phyloP scores from a whole-genome alignment of 2,113 vertebrate species.

The Jaculus jaculus region DNA sequence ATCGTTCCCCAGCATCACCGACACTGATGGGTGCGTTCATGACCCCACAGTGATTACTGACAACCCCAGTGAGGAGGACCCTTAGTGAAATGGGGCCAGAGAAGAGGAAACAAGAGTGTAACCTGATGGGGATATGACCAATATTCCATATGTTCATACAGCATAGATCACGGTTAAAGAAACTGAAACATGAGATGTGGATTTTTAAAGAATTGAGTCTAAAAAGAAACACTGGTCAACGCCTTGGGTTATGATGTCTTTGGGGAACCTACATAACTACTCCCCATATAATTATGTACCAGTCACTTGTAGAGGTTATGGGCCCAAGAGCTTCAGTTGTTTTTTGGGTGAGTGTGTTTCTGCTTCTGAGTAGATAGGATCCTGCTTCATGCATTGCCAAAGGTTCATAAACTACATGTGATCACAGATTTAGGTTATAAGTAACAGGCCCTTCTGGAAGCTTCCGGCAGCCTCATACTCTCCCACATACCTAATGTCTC shows the following conservation, averaged over 20 bases:
- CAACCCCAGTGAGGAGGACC: too few relatives aligned
- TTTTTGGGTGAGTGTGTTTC: neutral
- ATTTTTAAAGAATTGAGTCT: neutral
- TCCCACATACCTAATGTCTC: neutral
- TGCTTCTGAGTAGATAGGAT: neutral
- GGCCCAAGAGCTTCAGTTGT: neutral
- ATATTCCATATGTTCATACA: too few relatives aligned
- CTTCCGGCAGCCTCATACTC: neutral
- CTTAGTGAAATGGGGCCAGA: too few relatives aligned
- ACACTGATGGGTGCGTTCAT: too few relatives aligned
- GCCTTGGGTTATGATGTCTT: neutral
- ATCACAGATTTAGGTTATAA: neutral
- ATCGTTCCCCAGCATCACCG: too few relatives aligned
- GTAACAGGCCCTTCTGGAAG: neutral
- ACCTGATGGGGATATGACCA: too few relatives aligned
- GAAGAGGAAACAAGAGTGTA: too few relatives aligned
- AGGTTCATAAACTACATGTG: neutral
- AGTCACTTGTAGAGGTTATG: neutral
- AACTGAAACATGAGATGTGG: too few relatives aligned
- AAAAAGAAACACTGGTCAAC: neutral
- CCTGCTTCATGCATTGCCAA: neutral
- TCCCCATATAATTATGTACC: neutral
- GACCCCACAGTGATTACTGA: too few relatives aligned
- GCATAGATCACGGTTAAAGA: too few relatives aligned
- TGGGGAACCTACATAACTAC: neutral